Evolutionary conservation across 2,113 vertebrate genomes (phyloP), one percentile per base, ranked within the genome.

Genomic region (Elanoides forficatus): DNA sequence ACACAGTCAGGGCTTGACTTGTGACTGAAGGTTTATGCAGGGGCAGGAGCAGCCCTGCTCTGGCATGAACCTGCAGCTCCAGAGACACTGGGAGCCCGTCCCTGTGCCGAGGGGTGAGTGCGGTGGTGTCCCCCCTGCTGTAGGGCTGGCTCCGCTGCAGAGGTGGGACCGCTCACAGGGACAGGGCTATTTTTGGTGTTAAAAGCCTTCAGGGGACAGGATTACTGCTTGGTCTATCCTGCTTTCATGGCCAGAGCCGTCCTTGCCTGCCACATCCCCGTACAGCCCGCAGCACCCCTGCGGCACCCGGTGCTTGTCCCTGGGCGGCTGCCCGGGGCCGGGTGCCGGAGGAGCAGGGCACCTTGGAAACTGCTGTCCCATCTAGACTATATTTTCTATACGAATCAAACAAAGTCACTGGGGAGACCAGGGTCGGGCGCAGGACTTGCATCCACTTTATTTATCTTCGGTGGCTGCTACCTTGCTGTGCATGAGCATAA

Each of bases 231-330:
- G 6, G 21, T 25, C 34, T 14, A 2, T 38, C 71, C 55, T 13
- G 3, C 2, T 42, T 7, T n/a, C 9, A 1, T 1, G 12, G 16
- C 40, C 79, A 18, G 73, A 42, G 55, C 48, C 10, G 0, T 20
- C 63, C 20, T 0, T 12, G 27, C 60, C 76, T 13, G 25, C 66
- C 1, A 0, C 15, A 7, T 63, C 63, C 68, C 22, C 0, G 2
- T 0, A 13, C 26, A 42, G 25, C 26, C n/a, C 7, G 3, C 2
- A 2, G 62, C 40, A 30, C 10, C 21, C 25, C 56, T 29, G 34
- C 2, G 4, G 14, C 40, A n/a, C 47, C 45, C 3, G 1, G 11
- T 2, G 70, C 52, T 38, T 3, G 2, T 75, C 60, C 70, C 63
- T n/a, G n/a, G 0, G 7, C 2, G 8, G 25, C 34, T 30, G 22